Conservation (phyloP, 2,113 vertebrate genomes). For the Cynoglossus semilaevis region DNA sequence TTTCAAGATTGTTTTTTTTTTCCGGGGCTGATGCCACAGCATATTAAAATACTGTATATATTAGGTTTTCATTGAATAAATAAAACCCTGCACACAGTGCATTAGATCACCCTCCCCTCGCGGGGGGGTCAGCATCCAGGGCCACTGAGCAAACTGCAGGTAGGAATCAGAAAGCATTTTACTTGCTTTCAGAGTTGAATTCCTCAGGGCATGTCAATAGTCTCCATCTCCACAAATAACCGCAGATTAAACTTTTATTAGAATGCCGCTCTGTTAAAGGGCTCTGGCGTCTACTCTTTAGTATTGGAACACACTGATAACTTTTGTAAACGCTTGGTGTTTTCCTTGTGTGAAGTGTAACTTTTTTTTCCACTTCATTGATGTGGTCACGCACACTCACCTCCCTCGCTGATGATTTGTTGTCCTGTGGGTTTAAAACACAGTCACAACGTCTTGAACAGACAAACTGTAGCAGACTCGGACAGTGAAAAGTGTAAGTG, state of each 20-base stretch:
- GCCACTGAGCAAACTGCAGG: constrained; percentile 49
- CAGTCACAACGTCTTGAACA: too few relatives aligned
- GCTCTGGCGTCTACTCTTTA: constrained; percentile 59
- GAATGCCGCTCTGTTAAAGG: constrained; percentile 67
- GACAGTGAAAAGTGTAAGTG: too few relatives aligned
- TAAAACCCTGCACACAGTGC: constrained; percentile 46
- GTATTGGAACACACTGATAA: constrained; percentile 40
- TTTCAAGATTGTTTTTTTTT: constrained; percentile 64
- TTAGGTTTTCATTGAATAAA: constrained; percentile 65
- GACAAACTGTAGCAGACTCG: too few relatives aligned
- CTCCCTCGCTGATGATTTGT: constrained; percentile 1
- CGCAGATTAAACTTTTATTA: constrained; percentile 69
- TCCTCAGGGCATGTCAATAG: constrained; percentile 65
- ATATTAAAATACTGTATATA: constrained; percentile 72
- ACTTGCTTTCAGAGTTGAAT: constrained; percentile 43
- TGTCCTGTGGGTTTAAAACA: too few relatives aligned
- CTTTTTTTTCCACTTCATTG: constrained; percentile 12
- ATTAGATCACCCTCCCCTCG: constrained; percentile 57
- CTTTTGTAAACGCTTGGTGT: constrained; percentile 6
- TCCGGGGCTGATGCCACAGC: constrained; percentile 16
- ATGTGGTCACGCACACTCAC: neutral
- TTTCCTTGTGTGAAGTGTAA: constrained; percentile 27
- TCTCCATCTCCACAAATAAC: constrained; percentile 74
- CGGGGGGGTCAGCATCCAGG: constrained; percentile 46
- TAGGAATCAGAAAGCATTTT: constrained; percentile 52